Conservation (phyloP, 2,888 invertebrate species). For the Pyrochroa serraticornis region DNA sequence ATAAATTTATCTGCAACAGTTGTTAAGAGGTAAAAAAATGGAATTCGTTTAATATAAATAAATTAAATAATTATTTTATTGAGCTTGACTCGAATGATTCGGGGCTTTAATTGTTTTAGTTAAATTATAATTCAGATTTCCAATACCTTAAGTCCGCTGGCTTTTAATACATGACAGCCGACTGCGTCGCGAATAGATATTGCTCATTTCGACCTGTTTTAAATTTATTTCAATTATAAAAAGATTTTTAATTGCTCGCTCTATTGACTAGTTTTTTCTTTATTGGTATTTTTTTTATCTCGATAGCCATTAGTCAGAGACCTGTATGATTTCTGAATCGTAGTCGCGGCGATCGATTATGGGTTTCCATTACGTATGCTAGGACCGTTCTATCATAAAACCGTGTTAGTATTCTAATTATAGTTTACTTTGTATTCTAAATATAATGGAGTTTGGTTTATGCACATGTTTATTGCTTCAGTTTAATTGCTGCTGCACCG, state of each 20-base stretch:
- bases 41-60: too few relatives aligned
- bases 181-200: conserved; percentile 54
- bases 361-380: conserved; percentile 8
- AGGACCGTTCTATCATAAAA: conserved; percentile 4
- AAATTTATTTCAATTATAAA: conserved; percentile 56
- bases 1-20: too few relatives aligned
- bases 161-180: conserved; percentile 51
- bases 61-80: too few relatives aligned
- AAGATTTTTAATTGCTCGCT: conserved; percentile 57
- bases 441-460: conserved; percentile 10
- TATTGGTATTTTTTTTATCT: conserved; percentile 46
- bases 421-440: conserved; percentile 21
- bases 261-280: conserved; percentile 49
- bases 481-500: conserved; percentile 2
- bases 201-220: conserved; percentile 54
- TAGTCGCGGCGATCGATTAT: conserved; percentile 23
- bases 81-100: too few relatives aligned
- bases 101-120: conserved; percentile 28
- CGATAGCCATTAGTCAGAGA: conserved; percentile 37
- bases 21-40: too few relatives aligned
- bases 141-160: conserved; percentile 48
- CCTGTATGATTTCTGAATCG: conserved; percentile 32
- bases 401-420: conserved; percentile 13
- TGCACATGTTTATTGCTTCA: conserved; percentile 16
- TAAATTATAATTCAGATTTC: conserved; percentile 56